phyloP scores from a whole-genome alignment of 2,888 invertebrate species.

The Lutraria lutraria region DNA sequence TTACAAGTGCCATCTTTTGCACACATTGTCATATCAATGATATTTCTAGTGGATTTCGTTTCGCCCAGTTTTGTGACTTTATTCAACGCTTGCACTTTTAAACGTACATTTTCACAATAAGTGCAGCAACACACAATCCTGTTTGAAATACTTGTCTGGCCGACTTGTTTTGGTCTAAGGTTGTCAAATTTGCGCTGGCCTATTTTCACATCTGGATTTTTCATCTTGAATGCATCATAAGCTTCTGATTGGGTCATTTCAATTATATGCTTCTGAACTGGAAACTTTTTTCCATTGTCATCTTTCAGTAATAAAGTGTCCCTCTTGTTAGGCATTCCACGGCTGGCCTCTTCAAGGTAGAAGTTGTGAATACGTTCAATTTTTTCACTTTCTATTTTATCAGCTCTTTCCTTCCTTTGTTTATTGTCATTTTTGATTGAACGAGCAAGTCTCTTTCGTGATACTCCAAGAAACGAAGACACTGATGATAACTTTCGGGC shows the following conservation, averaged over 20 bases:
- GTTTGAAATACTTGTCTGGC: slow-evolving; percentile 29
- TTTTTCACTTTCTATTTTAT: neutral
- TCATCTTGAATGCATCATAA: slow-evolving; percentile 27
- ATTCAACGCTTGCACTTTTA: slow-evolving; percentile 30
- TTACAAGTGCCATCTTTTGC: neutral
- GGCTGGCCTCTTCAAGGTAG: slow-evolving; percentile 30
- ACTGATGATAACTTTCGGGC: slow-evolving; percentile 27
- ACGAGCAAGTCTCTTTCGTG: neutral
- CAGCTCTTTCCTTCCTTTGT: slow-evolving; percentile 16
- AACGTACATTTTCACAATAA: slow-evolving; percentile 36
- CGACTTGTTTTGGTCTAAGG: slow-evolving; percentile 36
- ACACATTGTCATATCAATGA: slow-evolving; percentile 33
- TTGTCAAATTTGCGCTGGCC: slow-evolving; percentile 40
- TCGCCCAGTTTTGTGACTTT: neutral
- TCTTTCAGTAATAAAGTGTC: slow-evolving; percentile 6
- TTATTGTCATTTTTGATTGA: neutral
- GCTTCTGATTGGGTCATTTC: slow-evolving; percentile 43
- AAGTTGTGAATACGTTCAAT: neutral
- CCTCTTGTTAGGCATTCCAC: slow-evolving; percentile 37
- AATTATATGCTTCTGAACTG: slow-evolving; percentile 36
- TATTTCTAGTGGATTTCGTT: neutral
- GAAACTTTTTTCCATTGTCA: slow-evolving; percentile 26
- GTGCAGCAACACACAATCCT: slow-evolving; percentile 47
- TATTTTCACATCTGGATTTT: slow-evolving; percentile 32
- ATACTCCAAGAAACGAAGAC: slow-evolving; percentile 9